These are phyloP conservation scores for Melinaea menophilus DNA, from an alignment of 2,888 invertebrate genomes.

Conservation along the genomic window DNA sequence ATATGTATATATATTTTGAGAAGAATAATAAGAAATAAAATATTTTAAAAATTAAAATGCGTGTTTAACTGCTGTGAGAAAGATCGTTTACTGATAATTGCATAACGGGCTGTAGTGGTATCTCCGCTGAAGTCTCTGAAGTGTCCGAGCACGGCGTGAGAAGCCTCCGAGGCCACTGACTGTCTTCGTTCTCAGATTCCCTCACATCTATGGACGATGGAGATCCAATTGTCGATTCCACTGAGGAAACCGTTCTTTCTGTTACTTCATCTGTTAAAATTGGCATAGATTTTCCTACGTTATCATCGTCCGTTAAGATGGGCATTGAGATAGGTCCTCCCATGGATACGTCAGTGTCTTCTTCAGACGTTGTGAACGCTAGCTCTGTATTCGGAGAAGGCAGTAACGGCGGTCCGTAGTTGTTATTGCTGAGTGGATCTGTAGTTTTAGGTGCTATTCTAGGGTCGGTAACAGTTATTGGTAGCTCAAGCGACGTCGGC, in stretches of 20 bases:
- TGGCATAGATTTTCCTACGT: slow-evolving; percentile 60
- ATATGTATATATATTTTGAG: slow-evolving; percentile 21
- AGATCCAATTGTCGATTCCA: slow-evolving; percentile 50
- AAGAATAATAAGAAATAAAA: not conserved
- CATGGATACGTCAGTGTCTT: slow-evolving; percentile 52
- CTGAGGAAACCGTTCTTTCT: slow-evolving; percentile 50
- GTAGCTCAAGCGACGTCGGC: slow-evolving; percentile 84
- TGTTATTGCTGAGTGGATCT: slow-evolving; percentile 56
- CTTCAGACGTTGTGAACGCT: slow-evolving; percentile 47
- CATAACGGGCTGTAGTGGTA: slow-evolving; percentile 63
- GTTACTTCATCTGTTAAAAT: slow-evolving; percentile 62
- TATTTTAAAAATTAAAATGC: not conserved
- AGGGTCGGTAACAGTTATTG: slow-evolving; percentile 87
- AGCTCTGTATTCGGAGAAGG: slow-evolving; percentile 61
- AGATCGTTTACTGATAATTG: slow-evolving; percentile 59
- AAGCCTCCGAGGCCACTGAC: slow-evolving; percentile 56
- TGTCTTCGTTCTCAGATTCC: slow-evolving; percentile 52
- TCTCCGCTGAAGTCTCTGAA: slow-evolving; percentile 63
- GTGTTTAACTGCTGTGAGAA: slow-evolving; percentile 50
- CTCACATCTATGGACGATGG: slow-evolving; percentile 51
- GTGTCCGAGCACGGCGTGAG: slow-evolving; percentile 61
- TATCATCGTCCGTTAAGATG: slow-evolving; percentile 73
- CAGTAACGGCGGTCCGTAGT: slow-evolving; percentile 47
- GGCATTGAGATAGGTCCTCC: slow-evolving; percentile 78
- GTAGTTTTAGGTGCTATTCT: slow-evolving; percentile 79